Base-by-base conservation (phyloP, 2,797 vertebrate species). In the Pseudochaenichthys georgianus region DNA sequence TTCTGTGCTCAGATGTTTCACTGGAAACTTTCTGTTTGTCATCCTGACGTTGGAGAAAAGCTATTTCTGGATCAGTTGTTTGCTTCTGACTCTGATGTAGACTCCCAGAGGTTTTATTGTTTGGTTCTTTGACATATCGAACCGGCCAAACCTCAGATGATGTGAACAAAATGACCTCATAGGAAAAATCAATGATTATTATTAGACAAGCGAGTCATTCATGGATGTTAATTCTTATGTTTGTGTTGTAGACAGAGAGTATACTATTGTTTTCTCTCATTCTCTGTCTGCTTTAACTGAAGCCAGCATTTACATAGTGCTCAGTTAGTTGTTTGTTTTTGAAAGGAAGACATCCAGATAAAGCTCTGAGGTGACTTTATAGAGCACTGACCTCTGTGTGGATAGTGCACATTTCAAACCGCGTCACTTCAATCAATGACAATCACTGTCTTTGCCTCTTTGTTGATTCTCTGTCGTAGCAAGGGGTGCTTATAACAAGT, bases 11-110 rank as follows among this genome's bases (percentile, higher is more conserved):
- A 51, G 54, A 72, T 69, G 77, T 61, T 47, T 59, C 79, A 75
- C 31, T 75, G 68, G 61, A 78, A 82, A 78, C 65, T 88, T 84
- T 71, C 34, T 77, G 65, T 65, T 58, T 75, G 73, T 75, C 78
- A 72, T 19, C 54, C 48, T 82, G 84, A 81, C 79, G 78, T 70
- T 70, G 75, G 60, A 76, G 58, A 51, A 72, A 75, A 81, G 72
- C 75, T 88, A 89, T 88, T 88, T 81, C 70, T 82, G 82, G 87
- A 83, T 66, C 51, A 17, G 21, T 64, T 38, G 65, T 81, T 88
- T 82, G 71, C 57, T 28, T 53, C 71, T 69, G 45, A 70, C 64
- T 84, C 47, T 61, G 19, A 69, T 68, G 68, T 52, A 68, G 67
- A 43, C 51, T 70, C 70, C 68, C 60, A 66, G 71, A 70, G 77